Conservation (phyloP, 2,113 vertebrate species). For the Ceyx margarethae region DNA sequence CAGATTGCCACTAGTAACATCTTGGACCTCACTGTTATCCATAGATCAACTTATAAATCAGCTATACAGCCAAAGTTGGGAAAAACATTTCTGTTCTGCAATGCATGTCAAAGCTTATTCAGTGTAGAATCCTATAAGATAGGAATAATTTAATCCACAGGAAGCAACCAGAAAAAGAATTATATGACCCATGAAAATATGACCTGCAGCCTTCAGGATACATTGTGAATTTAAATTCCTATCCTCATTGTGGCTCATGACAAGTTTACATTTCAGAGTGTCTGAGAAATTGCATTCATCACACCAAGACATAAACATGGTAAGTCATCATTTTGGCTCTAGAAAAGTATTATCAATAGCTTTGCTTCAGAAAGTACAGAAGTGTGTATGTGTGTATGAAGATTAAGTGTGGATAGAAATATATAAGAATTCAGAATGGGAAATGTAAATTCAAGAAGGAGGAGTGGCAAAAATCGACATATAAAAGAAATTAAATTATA, state of each 20-base stretch:
- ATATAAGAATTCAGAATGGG: background rate
- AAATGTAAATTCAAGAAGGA: background rate
- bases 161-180: background rate
- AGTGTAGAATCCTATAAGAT: background rate
- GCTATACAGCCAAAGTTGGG: background rate
- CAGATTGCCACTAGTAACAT: background rate
- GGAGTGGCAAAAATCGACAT: background rate
- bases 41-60: background rate
- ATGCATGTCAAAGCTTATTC: slow-evolving; percentile 1
- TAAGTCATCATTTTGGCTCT: background rate
- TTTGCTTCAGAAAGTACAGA: background rate
- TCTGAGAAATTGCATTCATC: slow-evolving; percentile 35
- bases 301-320: background rate
- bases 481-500: background rate
- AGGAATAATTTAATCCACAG: background rate
- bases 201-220: slow-evolving; percentile 9
- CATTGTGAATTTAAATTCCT: slow-evolving; percentile 8
- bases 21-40: background rate
- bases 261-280: slow-evolving; percentile 8
- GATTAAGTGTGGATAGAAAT: background rate
- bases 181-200: background rate
- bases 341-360: background rate
- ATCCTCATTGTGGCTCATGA: slow-evolving; percentile 9
- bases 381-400: background rate
- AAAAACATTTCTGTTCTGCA: background rate